Conservation (phyloP, 2,113 vertebrate genomes). For the Aspiorhynchus laticeps region DNA sequence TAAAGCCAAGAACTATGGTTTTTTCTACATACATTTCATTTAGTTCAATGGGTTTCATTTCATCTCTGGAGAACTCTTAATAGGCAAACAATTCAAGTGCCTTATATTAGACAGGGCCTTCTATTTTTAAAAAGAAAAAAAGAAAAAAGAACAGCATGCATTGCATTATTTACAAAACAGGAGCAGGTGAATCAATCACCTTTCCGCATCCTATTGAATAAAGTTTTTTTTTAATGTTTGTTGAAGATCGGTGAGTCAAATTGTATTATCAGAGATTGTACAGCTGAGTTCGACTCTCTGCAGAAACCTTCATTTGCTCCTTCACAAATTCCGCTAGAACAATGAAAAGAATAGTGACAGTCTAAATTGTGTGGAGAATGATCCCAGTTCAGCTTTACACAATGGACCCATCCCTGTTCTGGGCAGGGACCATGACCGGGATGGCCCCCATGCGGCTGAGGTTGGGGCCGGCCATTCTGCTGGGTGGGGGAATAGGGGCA, state of each 20-base stretch:
- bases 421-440: slow-evolving; percentile 96
- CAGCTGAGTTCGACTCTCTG: background rate
- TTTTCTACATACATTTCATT: slow-evolving; percentile 3
- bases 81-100: slow-evolving; percentile 54
- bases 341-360: slow-evolving; percentile 26
- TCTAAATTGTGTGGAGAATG: slow-evolving; percentile 7
- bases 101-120: slow-evolving; percentile 58
- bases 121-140: slow-evolving; percentile 14
- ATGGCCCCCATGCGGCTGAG: slow-evolving; percentile 97
- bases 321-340: slow-evolving; percentile 11
- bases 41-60: background rate
- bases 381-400: slow-evolving; percentile 75
- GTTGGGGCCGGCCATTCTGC: slow-evolving; percentile 84
- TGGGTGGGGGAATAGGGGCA: slow-evolving; percentile 61
- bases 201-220: slow-evolving; percentile 56
- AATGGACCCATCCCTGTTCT: slow-evolving; percentile 96
- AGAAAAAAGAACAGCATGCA: slow-evolving; percentile 63
- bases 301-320: slow-evolving; percentile 18
- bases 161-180: slow-evolving; percentile 70
- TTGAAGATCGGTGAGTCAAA: slow-evolving; percentile 63
- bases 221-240: slow-evolving; percentile 46
- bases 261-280: slow-evolving; percentile 61
- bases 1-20: slow-evolving; percentile 8
- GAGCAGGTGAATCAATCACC: background rate
- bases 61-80: slow-evolving; percentile 10